Conservation (phyloP, 2,888 invertebrate genomes). For the Pelosia muscerda region DNA sequence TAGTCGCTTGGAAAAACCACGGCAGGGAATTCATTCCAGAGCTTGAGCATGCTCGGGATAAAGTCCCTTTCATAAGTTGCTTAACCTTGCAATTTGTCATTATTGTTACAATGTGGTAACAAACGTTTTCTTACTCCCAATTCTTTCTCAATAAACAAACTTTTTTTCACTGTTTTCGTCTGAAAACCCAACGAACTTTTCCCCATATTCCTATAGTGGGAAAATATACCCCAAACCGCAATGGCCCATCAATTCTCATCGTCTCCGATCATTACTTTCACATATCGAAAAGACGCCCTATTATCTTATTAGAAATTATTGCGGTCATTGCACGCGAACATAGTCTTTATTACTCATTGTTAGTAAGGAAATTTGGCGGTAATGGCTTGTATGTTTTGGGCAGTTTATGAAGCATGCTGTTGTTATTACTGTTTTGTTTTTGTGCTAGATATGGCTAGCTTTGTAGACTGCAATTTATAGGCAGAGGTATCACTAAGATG, state of each 20-base stretch:
- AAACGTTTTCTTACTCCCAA: too few species aligned
- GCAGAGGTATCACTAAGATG: too few species aligned
- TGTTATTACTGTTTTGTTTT: slow-evolving; percentile 45
- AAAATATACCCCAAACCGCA: slow-evolving; percentile 42
- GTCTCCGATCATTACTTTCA: slow-evolving; percentile 49
- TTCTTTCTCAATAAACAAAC: too few species aligned
- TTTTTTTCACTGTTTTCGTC: background rate
- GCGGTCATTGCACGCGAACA: slow-evolving; percentile 36
- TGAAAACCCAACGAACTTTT: slow-evolving; percentile 1
- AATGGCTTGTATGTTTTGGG: slow-evolving; percentile 30
- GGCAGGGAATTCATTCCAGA: too few species aligned
- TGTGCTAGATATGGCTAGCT: slow-evolving; percentile 35
- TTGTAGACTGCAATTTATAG: background rate
- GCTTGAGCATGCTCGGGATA: too few species aligned
- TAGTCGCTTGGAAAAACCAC: too few species aligned
- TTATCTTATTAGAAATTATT: slow-evolving; percentile 61
- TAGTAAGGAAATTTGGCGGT: slow-evolving; percentile 19
- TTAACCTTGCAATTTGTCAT: too few species aligned
- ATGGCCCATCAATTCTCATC: slow-evolving; percentile 53
- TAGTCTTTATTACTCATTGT: slow-evolving; percentile 31
- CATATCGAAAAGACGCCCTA: slow-evolving; percentile 56
- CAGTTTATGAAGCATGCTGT: slow-evolving; percentile 56
- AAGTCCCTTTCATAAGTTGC: too few species aligned
- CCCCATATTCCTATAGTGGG: slow-evolving; percentile 24
- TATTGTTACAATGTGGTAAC: too few species aligned